A percentile compares a stretch with the other conserved stretches of the same genome.
These are phyloP conservation scores for Pedetes capensis DNA, from an alignment of 2,113 vertebrate genomes.

Conservation along the genomic window DNA sequence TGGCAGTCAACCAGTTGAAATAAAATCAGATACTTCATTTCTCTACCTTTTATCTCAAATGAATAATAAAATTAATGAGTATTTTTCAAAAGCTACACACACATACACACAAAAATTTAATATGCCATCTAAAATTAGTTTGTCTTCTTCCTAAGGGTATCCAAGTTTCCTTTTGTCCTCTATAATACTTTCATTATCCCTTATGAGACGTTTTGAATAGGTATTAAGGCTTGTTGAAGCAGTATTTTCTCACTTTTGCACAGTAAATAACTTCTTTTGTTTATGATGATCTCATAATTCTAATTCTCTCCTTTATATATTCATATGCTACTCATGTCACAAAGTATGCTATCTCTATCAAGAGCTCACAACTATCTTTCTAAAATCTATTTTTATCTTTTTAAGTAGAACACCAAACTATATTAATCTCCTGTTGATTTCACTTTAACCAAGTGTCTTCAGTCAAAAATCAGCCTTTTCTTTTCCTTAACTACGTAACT, in stretches of 20 bases:
- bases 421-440: background rate
- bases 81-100: background rate
- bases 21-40: slow-evolving; percentile 21
- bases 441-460: background rate
- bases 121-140: background rate
- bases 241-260: slow-evolving; percentile 4
- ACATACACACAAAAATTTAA: background rate
- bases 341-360: background rate
- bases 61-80: background rate
- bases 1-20: background rate
- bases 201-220: background rate
- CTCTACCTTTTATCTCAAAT: background rate
- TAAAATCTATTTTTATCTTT: background rate
- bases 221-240: background rate
- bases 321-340: background rate
- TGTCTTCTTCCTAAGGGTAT: background rate
- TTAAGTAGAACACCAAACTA: background rate
- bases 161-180: background rate
- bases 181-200: background rate
- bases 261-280: background rate
- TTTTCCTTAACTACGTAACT: background rate
- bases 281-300: background rate
- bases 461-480: background rate
- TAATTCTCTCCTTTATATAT: background rate
- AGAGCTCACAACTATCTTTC: background rate